A percentile compares a stretch with the other conserved stretches of the same genome.
These are phyloP conservation scores for Lagopus leucura DNA, from an alignment of 2,113 vertebrate genomes.

Conservation along the genomic window DNA sequence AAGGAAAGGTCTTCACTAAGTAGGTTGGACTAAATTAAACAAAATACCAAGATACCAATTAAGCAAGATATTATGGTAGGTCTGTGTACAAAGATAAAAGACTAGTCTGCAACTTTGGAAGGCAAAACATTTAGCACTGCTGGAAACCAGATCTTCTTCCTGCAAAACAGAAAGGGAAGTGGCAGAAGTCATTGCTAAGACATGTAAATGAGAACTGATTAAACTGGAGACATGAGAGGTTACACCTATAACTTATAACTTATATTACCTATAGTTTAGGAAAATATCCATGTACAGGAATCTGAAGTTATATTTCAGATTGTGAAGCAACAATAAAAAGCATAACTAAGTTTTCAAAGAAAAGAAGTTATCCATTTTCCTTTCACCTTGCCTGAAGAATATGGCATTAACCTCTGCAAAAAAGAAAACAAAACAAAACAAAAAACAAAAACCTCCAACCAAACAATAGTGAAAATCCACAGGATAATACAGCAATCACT, in stretches of 20 bases:
- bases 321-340: not conserved
- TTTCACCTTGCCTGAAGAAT: not conserved
- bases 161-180: not conserved
- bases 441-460: not conserved
- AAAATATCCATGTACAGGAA: not conserved
- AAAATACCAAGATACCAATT: not conserved
- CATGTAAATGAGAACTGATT: not conserved
- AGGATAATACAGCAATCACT: not conserved
- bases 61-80: not conserved
- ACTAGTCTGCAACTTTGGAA: not conserved
- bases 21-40: not conserved
- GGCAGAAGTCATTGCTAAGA: not conserved
- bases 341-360: not conserved
- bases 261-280: fast-evolving
- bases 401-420: not conserved
- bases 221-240: not conserved
- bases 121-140: not conserved
- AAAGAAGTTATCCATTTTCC: not conserved
- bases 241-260: no score
- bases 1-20: not conserved
- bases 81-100: not conserved
- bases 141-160: not conserved
- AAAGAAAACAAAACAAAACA: not conserved
- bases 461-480: not conserved
- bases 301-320: not conserved